phyloP scores from a whole-genome alignment of 2,113 vertebrate species.

The Pluvialis apricaria region DNA sequence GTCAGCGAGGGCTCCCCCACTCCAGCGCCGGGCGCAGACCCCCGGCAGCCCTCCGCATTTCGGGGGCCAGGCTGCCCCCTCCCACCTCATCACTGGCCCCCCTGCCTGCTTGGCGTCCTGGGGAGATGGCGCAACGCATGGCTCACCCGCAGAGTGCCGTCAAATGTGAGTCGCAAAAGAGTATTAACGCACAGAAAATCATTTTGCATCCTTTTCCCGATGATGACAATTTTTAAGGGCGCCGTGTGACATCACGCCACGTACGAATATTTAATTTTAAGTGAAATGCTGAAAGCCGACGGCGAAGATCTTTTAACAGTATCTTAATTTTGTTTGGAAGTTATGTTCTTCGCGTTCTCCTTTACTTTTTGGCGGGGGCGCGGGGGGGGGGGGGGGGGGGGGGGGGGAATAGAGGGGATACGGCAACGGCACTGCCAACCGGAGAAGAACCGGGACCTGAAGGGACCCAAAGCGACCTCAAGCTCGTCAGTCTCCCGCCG shows the following conservation, averaged over 20 bases:
- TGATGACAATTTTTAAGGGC: not conserved
- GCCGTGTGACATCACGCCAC: not conserved
- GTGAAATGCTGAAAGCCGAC: not conserved
- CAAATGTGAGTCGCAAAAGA: fast-evolving
- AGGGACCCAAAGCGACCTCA: not conserved
- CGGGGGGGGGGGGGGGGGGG: too few relatives aligned
- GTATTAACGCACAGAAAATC: too few relatives aligned
- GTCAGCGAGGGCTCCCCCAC: not conserved
- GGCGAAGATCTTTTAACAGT: fast-evolving
- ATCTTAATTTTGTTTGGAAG: not conserved
- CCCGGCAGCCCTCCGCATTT: fast-evolving
- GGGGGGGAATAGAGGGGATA: not conserved
- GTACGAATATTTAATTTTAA: fast-evolving
- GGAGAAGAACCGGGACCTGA: not conserved
- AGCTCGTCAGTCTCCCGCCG: not conserved
- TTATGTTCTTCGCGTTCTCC: not conserved
- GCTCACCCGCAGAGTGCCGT: not conserved
- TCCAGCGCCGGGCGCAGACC: fast-evolving
- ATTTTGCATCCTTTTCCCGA: fast-evolving
- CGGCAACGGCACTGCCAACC: not conserved
- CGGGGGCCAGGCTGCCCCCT: not conserved
- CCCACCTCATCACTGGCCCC: not conserved
- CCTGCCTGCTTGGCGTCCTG: not conserved
- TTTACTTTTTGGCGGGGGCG: too few relatives aligned
- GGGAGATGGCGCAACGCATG: fast-evolving